These are phyloP conservation scores for Euphydryas editha DNA, from an alignment of 2,888 invertebrate genomes.

Conservation along the genomic window DNA sequence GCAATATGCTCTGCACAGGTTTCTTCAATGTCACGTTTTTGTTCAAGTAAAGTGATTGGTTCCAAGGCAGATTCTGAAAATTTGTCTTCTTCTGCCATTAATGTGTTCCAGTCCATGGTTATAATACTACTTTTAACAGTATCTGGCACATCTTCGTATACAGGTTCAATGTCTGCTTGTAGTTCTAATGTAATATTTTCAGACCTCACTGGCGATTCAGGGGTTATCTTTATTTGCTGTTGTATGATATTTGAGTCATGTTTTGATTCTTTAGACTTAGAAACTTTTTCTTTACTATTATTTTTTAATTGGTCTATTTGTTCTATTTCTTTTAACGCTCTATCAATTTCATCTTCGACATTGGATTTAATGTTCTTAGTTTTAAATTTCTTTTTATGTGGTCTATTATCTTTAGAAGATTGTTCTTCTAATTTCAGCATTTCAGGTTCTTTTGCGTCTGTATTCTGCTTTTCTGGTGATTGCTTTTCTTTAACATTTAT, in stretches of 20 bases:
- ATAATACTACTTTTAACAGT: slow-evolving; percentile 46
- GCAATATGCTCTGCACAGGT: slow-evolving; percentile 55
- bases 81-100: slow-evolving; percentile 72
- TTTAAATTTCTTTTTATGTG: slow-evolving; percentile 62
- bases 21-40: slow-evolving; percentile 39
- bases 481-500: slow-evolving; percentile 14
- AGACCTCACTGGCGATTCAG: background rate
- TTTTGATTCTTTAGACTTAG: slow-evolving; percentile 26
- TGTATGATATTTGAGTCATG: background rate
- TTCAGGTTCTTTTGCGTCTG: slow-evolving; percentile 12
- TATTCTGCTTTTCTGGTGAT: slow-evolving; percentile 1
- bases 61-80: slow-evolving; percentile 54
- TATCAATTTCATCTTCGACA: slow-evolving; percentile 59
- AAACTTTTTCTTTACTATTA: slow-evolving; percentile 44
- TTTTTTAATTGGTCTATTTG: slow-evolving; percentile 53
- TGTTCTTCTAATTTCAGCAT: slow-evolving; percentile 39
- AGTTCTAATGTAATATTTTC: background rate
- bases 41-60: slow-evolving; percentile 50
- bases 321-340: slow-evolving; percentile 61
- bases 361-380: slow-evolving; percentile 57
- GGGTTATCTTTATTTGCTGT: background rate
- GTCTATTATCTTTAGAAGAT: slow-evolving; percentile 49
- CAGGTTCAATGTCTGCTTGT: background rate
- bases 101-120: slow-evolving; percentile 72
- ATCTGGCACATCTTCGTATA: slow-evolving; percentile 10